Conservation (phyloP, 2,797 vertebrate species). For the Cryptoblepharus egeriae region DNA sequence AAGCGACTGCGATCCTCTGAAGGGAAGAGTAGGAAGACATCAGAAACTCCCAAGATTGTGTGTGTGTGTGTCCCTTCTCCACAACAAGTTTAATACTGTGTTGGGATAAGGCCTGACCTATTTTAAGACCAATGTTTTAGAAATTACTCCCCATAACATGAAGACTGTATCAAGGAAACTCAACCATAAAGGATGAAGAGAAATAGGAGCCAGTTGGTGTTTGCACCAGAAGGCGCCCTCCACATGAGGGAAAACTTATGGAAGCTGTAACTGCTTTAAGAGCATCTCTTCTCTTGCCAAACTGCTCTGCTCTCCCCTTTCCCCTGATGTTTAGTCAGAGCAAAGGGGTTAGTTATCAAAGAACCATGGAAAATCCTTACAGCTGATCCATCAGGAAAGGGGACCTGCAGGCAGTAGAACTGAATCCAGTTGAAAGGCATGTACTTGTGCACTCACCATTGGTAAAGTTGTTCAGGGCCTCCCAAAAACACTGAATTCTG, state of each 20-base stretch:
- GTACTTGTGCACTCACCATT: constrained; percentile 82
- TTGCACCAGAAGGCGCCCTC: not conserved
- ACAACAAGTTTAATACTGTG: not conserved
- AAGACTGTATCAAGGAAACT: not conserved
- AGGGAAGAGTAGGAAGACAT: constrained; percentile 54
- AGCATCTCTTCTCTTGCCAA: not conserved
- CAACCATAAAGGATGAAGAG: not conserved
- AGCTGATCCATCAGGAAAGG: not conserved
- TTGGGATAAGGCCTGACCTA: not conserved
- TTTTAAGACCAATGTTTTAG: not conserved
- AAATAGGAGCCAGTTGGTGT: not conserved
- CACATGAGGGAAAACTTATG: not conserved
- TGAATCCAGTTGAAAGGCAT: not conserved
- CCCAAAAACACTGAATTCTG: constrained; percentile 95
- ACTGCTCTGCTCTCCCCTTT: not conserved
- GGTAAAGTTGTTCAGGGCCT: constrained; percentile 95
- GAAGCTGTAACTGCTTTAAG: not conserved
- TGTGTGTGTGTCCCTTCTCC: not conserved
- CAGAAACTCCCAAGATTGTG: not conserved
- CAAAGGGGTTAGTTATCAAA: not conserved
- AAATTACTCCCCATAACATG: not conserved
- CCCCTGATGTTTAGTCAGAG: not conserved
- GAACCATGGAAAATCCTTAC: not conserved
- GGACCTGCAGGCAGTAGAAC: not conserved
- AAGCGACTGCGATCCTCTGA: constrained; percentile 98